Evolutionary conservation across 2,888 invertebrate species (phyloP).

Genomic region (Oxystoma pomonae): DNA sequence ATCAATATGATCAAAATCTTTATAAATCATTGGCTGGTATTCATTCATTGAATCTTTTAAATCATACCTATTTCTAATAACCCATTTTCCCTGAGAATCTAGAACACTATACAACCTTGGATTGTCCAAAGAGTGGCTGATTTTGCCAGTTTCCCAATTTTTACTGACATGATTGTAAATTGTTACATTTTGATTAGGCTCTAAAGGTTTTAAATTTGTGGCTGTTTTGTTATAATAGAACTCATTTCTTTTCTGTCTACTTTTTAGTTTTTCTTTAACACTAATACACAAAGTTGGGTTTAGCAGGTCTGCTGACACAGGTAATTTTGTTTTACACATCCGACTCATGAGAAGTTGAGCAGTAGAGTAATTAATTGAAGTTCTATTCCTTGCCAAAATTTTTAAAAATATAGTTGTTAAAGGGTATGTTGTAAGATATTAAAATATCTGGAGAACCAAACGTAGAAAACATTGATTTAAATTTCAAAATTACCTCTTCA

Average conservation of each 20-base stretch:
- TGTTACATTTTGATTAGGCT: background rate
- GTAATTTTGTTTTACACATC: slow-evolving; percentile 17
- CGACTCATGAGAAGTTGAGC: slow-evolving; percentile 17
- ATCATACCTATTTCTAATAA: background rate
- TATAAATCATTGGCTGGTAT: background rate
- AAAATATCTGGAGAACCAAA: background rate
- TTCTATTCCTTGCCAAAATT: background rate
- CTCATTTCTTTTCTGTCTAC: background rate
- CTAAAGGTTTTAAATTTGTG: background rate
- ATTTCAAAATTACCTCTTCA: too few species aligned
- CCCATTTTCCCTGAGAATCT: background rate
- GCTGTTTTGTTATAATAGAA: slow-evolving; percentile 1
- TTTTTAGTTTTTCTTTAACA: slow-evolving; percentile 3
- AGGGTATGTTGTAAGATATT: too few species aligned
- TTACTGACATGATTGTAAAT: too few species aligned
- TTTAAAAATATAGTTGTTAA: background rate
- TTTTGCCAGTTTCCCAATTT: too few species aligned
- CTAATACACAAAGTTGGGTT: slow-evolving; percentile 8
- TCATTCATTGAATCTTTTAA: background rate
- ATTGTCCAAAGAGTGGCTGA: too few species aligned
- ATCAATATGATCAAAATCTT: too few species aligned
- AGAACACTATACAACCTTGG: too few species aligned
- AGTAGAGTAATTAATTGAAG: slow-evolving; percentile 4
- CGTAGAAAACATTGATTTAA: background rate
- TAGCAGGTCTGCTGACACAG: slow-evolving; percentile 12